Percentiles rank a stretch among this genome's conserved stretches.
phyloP scores from a whole-genome alignment of 2,888 invertebrate species.

The Hypercompe scribonia region DNA sequence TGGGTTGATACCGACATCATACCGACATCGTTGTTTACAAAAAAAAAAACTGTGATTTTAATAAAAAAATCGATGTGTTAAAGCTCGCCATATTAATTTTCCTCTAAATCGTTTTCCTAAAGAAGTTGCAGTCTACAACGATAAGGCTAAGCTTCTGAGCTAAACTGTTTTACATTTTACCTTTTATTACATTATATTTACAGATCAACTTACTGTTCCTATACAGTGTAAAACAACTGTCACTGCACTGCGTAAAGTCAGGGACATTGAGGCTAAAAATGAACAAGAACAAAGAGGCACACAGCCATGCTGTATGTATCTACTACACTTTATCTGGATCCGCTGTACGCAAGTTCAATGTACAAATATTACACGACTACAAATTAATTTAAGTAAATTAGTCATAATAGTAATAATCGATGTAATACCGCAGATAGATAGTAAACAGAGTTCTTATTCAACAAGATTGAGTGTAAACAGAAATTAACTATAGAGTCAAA shows the following conservation, averaged over 20 bases:
- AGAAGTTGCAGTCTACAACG: too few species aligned
- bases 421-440: background rate
- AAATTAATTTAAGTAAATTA: background rate
- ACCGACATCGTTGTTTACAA: too few species aligned
- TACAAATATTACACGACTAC: background rate
- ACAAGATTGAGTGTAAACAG: too few species aligned
- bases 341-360: background rate
- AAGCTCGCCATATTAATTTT: too few species aligned
- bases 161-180: background rate
- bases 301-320: background rate
- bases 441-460: too few species aligned
- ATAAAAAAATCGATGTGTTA: too few species aligned
- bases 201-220: background rate
- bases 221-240: background rate
- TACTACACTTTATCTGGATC: background rate
- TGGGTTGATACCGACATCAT: too few species aligned
- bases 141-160: too few species aligned
- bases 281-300: background rate
- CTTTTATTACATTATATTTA: background rate
- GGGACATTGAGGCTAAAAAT: background rate
- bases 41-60: too few species aligned
- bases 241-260: background rate
- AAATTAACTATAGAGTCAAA: background rate
- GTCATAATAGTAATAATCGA: background rate
- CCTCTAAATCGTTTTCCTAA: too few species aligned